Evolutionary conservation across 2,888 invertebrate species (phyloP), one percentile per base, ranked within the genome.

Genomic region (Pollenia amentaria): DNA sequence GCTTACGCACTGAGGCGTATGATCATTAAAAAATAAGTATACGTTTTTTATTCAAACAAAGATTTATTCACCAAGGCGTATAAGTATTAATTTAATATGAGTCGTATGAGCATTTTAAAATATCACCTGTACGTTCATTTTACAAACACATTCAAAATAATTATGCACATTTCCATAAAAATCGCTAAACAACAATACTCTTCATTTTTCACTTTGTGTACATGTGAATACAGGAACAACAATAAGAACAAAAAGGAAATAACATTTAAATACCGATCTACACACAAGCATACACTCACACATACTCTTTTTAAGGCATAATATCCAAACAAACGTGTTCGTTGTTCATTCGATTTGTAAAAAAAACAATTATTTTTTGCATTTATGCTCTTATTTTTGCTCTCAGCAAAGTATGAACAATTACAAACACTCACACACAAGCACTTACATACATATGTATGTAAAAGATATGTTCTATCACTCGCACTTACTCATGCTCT

Each of bases 341-440:
- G 42, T 57, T 38, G 44, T 73, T 67, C 65, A 65, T 73, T 55
- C 65, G 72, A 73, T 81, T 81, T 72, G 16, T 72, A 42, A 29
- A 29, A 29, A 29, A 29, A 29, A 3, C 29, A 0, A 6, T 80
- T 55, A 65, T 65, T 55, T 80, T 51, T 65, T 2, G 44, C 29
- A 64, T 2, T 40, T 57, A 18, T 11, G 0, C 79, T 62, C 53
- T 64, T 38, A 3, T 38, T n/a, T 29, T 38, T 60, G 60, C 70
- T 55, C 65, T 65, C 55, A 38, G 60, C 29, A 6, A 57, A 57
- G 29, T 7, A 40, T 40, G n/a, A 51, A 51, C 14, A 40, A 9
- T 40, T 1, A 51, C 48, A 40, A 16, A 9, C 14, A 16, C 40
- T 48, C 40, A 57, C 40, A 44, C 10, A 60, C 53, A 42, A 11